phyloP scores from a whole-genome alignment of 1,140 invertebrate genomes.

The Aphis gossypii region DNA sequence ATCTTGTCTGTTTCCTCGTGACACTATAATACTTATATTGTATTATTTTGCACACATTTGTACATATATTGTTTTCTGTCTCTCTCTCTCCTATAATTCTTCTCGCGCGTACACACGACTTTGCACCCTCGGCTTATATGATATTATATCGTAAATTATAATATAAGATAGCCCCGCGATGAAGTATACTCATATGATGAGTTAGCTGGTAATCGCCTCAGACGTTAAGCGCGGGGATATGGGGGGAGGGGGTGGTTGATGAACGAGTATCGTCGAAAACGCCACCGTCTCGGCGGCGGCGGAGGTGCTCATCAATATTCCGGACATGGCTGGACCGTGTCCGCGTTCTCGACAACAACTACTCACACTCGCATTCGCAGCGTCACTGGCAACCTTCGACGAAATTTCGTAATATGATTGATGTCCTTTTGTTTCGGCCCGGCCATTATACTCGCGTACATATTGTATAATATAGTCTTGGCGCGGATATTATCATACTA shows the following conservation, averaged over 20 bases:
- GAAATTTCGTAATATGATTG: slow-evolving; percentile 40
- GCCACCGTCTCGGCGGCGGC: background rate
- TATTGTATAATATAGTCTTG: slow-evolving; percentile 7
- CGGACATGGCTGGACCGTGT: slow-evolving; percentile 18
- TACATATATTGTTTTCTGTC: too few species aligned
- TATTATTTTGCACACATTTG: too few species aligned
- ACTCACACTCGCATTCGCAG: background rate
- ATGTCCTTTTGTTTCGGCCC: slow-evolving; percentile 27
- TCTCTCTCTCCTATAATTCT: too few species aligned
- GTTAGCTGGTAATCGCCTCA: background rate
- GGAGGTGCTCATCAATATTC: slow-evolving; percentile 35
- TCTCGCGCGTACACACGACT: too few species aligned
- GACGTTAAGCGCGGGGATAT: background rate
- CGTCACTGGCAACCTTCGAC: background rate
- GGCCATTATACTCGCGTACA: background rate
- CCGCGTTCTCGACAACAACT: background rate
- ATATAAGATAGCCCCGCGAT: too few species aligned
- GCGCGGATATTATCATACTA: slow-evolving; percentile 6
- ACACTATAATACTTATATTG: background rate
- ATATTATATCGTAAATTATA: too few species aligned
- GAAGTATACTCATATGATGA: background rate
- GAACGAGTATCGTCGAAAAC: slow-evolving; percentile 44
- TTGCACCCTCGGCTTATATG: too few species aligned
- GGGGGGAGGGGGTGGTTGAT: background rate
- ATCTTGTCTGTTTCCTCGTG: background rate